Percentiles rank a stretch among this genome's conserved stretches.
Conservation (phyloP, 2,888 invertebrate species). For the Brachyptera putata region DNA sequence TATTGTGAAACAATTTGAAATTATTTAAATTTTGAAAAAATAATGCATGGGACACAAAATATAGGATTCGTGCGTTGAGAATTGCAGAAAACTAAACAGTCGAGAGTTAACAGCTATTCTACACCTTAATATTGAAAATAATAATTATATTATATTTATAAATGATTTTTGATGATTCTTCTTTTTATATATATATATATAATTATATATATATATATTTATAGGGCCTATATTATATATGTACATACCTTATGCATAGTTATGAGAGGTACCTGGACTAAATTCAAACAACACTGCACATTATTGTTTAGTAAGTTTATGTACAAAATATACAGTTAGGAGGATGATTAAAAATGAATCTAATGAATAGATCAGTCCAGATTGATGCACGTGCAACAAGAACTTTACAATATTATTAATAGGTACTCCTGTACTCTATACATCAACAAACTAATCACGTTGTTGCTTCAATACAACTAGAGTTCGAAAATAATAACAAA, state of each 20-base stretch:
- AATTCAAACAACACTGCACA: conserved; percentile 34
- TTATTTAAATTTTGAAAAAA: too few species aligned
- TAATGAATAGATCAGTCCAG: conserved; percentile 33
- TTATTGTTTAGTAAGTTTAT: conserved; percentile 30
- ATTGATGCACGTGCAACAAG: conserved; percentile 33
- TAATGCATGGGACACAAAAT: too few species aligned
- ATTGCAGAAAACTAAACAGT: conserved; percentile 9
- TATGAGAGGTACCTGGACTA: conserved; percentile 34
- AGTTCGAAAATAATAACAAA: too few species aligned
- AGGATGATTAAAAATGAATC: conserved; percentile 33
- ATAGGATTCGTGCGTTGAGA: not conserved
- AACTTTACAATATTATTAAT: conserved; percentile 31
- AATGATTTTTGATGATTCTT: conserved; percentile 10
- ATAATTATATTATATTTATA: conserved; percentile 15
- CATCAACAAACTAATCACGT: conserved; percentile 30
- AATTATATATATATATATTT: conserved; percentile 32
- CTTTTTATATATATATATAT: conserved; percentile 23
- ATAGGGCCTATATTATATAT: conserved; percentile 23
- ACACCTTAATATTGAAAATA: conserved; percentile 10
- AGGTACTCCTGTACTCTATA: conserved; percentile 32
- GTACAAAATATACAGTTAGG: conserved; percentile 35
- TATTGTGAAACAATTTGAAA: too few species aligned
- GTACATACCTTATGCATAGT: conserved; percentile 22
- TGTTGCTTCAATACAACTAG: conserved; percentile 28
- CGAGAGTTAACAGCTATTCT: conserved; percentile 13